Base-by-base conservation (phyloP, 2,888 invertebrate species). In the Phyllotreta striolata region DNA sequence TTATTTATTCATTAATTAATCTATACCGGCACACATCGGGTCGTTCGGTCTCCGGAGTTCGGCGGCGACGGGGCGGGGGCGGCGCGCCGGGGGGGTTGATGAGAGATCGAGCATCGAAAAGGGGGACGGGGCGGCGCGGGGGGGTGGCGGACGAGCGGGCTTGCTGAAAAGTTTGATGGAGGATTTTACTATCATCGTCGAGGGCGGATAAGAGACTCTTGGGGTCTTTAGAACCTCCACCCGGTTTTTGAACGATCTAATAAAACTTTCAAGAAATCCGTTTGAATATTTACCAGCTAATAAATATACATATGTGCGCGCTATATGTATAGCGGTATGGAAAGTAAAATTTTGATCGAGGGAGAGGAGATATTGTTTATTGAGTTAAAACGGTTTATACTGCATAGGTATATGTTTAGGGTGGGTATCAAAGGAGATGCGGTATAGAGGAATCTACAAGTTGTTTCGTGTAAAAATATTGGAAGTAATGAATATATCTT, bases 1-100 rank as follows among this genome's bases (percentile, higher is more conserved):
- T 81, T 79, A 81, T 79, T 81, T 81, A 82, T 82, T 81, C 81
- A 81, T 81, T 81, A 81, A 82, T 81, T 81, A 82, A 81, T 81
- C 80, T 80, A 79, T 79, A 75, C 77, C 72, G 58, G 65, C 65
- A 40, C 55, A 63, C 62, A 63, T 67, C 64, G 52, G 54, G 46
- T 51, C 44, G 63, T 62, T 59, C 51, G 44, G 62, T 66, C 65
- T 55, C 65, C 14, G 51, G 47, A 43, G 49, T 41, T 43, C 51
- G 57, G 44, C 63, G 9, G 24, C 60, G 60, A 41, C 14, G 55
- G 52, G 7, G 47, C 34, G 58, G 49, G 52, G 12, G 14, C 37
- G 9, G 24, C 12, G 51, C 38, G 44, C 62, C n/a, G n/a, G 24
- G 24, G 24, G 24, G 24, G 24, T 24, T 24, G 24, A 24, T 24